Percentiles rank a stretch among this genome's conserved stretches.
Conservation (phyloP, 1,140 invertebrate genomes). For the Phenacoccus solenopsis region DNA sequence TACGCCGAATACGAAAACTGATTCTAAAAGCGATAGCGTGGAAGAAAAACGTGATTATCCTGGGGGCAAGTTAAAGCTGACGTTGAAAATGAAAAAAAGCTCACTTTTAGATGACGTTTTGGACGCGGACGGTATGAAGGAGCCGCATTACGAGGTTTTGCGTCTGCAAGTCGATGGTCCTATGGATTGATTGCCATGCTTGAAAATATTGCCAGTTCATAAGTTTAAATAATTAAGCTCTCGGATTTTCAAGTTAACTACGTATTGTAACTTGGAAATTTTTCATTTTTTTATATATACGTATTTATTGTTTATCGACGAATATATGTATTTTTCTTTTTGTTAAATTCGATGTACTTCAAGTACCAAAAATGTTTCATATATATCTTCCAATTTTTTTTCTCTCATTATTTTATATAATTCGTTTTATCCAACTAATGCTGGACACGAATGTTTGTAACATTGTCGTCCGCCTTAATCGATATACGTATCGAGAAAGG, state of each 20-base stretch:
- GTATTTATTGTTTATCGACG: too few species aligned
- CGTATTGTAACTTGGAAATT: too few species aligned
- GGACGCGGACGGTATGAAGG: not conserved
- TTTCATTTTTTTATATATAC: too few species aligned
- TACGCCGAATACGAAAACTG: not conserved
- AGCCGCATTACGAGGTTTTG: not conserved
- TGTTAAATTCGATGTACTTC: too few species aligned
- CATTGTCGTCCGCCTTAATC: too few species aligned
- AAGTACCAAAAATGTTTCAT: too few species aligned
- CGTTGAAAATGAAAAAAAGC: conserved; percentile 5
- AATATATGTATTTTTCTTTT: too few species aligned
- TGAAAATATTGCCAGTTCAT: too few species aligned
- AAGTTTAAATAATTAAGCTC: too few species aligned
- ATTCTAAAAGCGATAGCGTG: not conserved
- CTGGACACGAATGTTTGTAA: too few species aligned
- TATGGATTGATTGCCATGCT: not conserved
- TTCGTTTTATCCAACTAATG: not conserved
- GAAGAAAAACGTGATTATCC: not conserved
- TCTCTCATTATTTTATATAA: not conserved
- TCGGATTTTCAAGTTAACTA: too few species aligned
- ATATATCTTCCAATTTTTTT: not conserved
- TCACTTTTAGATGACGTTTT: not conserved
- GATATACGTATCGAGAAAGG: too few species aligned
- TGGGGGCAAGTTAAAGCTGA: not conserved
- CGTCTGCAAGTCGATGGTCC: not conserved